phyloP scores from a whole-genome alignment of 1,140 invertebrate genomes.

The Papilio aristodemus region DNA sequence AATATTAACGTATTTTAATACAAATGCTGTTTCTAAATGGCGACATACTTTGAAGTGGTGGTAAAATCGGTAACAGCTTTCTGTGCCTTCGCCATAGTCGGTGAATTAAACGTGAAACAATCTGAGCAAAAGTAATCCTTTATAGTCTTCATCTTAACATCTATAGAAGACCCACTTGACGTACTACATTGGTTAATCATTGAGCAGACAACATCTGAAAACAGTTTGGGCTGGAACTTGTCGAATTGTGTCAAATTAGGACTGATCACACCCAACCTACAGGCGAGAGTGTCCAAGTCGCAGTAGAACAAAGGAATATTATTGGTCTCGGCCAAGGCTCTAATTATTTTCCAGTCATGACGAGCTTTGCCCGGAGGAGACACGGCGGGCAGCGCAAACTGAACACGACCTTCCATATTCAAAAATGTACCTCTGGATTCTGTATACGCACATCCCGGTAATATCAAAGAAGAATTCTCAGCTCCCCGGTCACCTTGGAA shows the following conservation, averaged over 20 bases:
- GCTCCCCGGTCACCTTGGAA: constrained; percentile 89
- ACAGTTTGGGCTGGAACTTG: constrained; percentile 56
- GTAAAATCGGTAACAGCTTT: constrained; percentile 55
- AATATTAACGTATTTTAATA: background rate
- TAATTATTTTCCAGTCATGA: constrained; percentile 69
- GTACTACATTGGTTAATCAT: constrained; percentile 36
- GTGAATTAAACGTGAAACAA: constrained; percentile 64
- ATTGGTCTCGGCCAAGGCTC: constrained; percentile 60
- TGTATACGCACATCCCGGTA: constrained; percentile 89
- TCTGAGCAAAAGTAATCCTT: constrained; percentile 68
- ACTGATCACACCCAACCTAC: constrained; percentile 61
- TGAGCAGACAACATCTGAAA: constrained; percentile 42
- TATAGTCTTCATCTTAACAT: constrained; percentile 60
- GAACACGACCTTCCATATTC: constrained; percentile 69
- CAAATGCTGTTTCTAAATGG: constrained; percentile 36
- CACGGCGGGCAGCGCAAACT: constrained; percentile 62
- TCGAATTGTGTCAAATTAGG: constrained; percentile 58
- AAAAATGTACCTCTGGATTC: constrained; percentile 78
- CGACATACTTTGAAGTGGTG: constrained; percentile 45
- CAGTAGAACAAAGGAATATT: constrained; percentile 56
- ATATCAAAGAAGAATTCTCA: constrained; percentile 85
- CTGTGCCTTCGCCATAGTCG: constrained; percentile 59
- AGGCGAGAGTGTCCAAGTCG: constrained; percentile 49
- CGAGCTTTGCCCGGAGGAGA: constrained; percentile 66
- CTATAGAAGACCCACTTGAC: constrained; percentile 30